Evolutionary conservation across 1,140 invertebrate species (phyloP), one percentile per base, ranked within the genome.

Genomic region (Helicoverpa zea): DNA sequence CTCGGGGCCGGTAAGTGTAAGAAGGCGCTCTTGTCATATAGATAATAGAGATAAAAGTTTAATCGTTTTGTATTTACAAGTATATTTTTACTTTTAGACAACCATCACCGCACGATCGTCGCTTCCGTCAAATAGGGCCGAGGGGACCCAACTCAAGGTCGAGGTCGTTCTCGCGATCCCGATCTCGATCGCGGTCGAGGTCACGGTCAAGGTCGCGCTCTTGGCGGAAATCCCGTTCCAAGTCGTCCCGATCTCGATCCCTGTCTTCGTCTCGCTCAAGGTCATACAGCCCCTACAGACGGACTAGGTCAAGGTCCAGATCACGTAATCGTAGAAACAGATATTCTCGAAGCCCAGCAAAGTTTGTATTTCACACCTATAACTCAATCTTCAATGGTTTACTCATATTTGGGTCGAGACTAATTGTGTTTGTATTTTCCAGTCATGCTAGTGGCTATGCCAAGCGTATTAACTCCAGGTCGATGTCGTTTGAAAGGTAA

Each of bases 401-500:
- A 30, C 52, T 49, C 16, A 56, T 73, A 68, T 18, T 79, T 77
- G 9, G 18, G n/a, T 54, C 30, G 13, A 73, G 18, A 81, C 63
- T 81, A 73, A 78, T 80, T 64, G 30, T 68, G 49, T 84, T 81
- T 79, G 51, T 85, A 74, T 78, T 88, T 80, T 87, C 81, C 82
- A 94, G 92, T 87, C 86, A 90, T 63, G 83, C 81, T 85, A 88
- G 86, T 86, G 86, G 88, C 70, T 89, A 86, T 86, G 72, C 83
- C 58, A 91, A 91, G 80, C 89, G 81, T 86, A 89, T 91, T 87
- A 90, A 89, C 74, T 92, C 91, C 77, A 90, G 92, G 80, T 93
- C 91, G 29, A 84, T 89, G 84, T 94, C 93, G 9, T 90, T 83
- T 83, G 93, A 93, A 83, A 93, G 93, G 93, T 94, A 92, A 92